Percentiles rank a stretch among this genome's conserved stretches.
These are phyloP conservation scores for Apteryx owenii DNA, from an alignment of 2,113 vertebrate genomes.

Conservation along the genomic window DNA sequence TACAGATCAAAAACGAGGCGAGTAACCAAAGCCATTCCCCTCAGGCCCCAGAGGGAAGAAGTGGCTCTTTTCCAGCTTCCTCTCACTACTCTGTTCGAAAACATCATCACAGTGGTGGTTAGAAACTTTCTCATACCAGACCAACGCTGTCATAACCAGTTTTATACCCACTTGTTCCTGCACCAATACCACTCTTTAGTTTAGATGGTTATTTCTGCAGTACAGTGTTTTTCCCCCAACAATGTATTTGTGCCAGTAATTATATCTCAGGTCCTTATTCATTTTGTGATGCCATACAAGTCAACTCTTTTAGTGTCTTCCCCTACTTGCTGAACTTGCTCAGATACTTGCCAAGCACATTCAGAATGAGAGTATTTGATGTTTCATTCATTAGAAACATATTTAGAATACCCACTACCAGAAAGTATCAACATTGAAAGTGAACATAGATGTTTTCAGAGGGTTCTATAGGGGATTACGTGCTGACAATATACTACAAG, in stretches of 20 bases:
- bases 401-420: not conserved
- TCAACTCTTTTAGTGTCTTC: not conserved
- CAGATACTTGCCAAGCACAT: not conserved
- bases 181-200: not conserved
- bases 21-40: not conserved
- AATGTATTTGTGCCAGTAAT: not conserved
- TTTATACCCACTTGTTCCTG: not conserved
- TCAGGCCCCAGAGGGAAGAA: not conserved
- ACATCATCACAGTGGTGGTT: not conserved
- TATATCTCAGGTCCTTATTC: not conserved
- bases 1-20: not conserved
- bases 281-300: not conserved
- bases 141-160: not conserved
- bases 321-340: not conserved
- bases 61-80: not conserved
- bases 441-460: not conserved
- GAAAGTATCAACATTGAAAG: not conserved
- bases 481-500: not conserved
- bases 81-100: not conserved
- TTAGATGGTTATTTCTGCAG: not conserved
- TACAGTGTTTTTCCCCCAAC: not conserved
- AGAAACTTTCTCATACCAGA: not conserved
- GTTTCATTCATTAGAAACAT: not conserved
- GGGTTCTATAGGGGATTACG: not conserved
- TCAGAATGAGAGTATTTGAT: not conserved